Conservation (phyloP, 2,888 invertebrate species). For the Geotrupes spiniger region DNA sequence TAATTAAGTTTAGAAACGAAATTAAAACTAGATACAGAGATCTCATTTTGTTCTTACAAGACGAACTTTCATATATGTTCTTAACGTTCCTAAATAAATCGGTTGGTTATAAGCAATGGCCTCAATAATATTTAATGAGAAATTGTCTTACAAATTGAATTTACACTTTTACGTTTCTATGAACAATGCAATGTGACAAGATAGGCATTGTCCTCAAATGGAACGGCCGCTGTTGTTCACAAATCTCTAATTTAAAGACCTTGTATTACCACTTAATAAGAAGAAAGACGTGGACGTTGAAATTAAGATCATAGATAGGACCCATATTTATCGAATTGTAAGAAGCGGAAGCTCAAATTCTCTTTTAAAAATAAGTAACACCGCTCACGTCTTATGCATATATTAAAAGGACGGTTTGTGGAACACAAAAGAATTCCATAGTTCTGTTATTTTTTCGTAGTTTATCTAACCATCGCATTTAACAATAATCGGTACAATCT, state of each 20-base stretch:
- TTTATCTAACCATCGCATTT: conserved; percentile 4
- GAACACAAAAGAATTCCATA: conserved; percentile 1
- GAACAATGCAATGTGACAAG: not conserved
- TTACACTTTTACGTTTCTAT: too few relatives aligned
- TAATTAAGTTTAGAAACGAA: too few relatives aligned
- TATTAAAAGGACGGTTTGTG: not conserved
- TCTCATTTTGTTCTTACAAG: too few relatives aligned
- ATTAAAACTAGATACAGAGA: too few relatives aligned
- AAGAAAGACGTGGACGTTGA: conserved; percentile 2
- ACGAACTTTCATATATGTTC: too few relatives aligned
- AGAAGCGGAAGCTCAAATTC: conserved; percentile 1
- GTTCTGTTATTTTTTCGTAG: not conserved
- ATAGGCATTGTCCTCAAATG: conserved; percentile 1
- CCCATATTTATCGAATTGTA: conserved; percentile 2
- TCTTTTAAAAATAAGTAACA: not conserved
- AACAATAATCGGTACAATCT: conserved; percentile 5
- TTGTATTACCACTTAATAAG: conserved; percentile 2
- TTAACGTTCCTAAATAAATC: too few relatives aligned
- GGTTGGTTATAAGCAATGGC: too few relatives aligned
- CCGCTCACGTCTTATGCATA: conserved; percentile 3
- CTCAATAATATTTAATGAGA: too few relatives aligned
- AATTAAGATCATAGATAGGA: conserved; percentile 1
- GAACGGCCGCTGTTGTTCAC: conserved; percentile 1
- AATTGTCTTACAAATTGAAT: too few relatives aligned
- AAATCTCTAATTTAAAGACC: conserved; percentile 1